Conservation (phyloP, 2,888 invertebrate genomes). For the Frankliniella intonsa region DNA sequence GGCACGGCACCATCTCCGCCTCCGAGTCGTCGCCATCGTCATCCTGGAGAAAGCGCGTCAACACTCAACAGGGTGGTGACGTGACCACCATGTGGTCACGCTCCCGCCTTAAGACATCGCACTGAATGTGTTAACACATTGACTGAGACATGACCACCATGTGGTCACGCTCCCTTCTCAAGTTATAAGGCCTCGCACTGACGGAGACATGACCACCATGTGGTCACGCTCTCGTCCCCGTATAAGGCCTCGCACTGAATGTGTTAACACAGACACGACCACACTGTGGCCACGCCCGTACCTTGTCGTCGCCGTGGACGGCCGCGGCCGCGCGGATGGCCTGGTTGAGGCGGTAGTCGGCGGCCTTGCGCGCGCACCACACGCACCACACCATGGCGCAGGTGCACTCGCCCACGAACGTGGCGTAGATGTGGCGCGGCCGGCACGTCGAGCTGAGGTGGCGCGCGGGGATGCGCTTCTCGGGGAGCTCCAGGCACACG, state of each 20-base stretch:
- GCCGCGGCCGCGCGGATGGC: neutral
- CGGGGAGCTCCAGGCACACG: conserved; percentile 2
- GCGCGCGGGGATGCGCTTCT: conserved; percentile 7
- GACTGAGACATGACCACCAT: no score
- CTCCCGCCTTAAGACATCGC: no score
- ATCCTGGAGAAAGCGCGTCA: neutral
- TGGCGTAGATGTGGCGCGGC: conserved; percentile 2
- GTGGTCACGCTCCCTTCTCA: no score
- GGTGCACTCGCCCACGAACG: neutral
- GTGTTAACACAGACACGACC: no score
- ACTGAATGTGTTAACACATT: no score
- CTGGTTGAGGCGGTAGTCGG: conserved; percentile 19
- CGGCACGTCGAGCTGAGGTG: conserved; percentile 11
- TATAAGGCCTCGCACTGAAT: no score
- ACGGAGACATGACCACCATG: no score
- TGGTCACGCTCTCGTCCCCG: no score
- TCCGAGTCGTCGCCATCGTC: neutral
- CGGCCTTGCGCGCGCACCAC: conserved; percentile 14
- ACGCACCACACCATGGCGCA: conserved; percentile 21
- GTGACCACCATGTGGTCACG: no score
- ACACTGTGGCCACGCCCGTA: neutral
- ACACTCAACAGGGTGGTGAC: no score
- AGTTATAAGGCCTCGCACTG: no score
- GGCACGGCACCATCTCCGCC: conserved; percentile 21
- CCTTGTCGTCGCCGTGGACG: neutral